Evolutionary conservation across 2,113 vertebrate genomes (phyloP).

Genomic region (Arizona elegans): DNA sequence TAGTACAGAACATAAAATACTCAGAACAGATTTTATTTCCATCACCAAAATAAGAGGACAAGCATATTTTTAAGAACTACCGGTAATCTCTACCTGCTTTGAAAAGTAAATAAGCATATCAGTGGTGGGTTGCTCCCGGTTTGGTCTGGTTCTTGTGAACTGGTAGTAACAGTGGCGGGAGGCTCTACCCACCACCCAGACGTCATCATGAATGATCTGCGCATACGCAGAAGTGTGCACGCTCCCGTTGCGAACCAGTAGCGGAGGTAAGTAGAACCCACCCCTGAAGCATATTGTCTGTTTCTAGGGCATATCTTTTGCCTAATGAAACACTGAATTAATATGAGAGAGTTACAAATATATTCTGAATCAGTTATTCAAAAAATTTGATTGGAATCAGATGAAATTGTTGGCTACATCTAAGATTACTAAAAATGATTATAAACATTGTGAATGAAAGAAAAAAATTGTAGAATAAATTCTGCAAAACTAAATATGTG

Average conservation of each 20-base stretch:
- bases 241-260: no score
- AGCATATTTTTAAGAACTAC: neutral
- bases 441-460: neutral
- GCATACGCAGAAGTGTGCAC: no score
- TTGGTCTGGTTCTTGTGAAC: no score
- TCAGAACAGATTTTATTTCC: neutral
- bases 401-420: neutral
- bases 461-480: neutral
- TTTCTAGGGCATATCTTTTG: no score
- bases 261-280: no score
- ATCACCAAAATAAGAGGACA: neutral
- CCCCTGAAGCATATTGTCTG: neutral
- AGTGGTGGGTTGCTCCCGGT: no score
- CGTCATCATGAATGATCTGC: no score
- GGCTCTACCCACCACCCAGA: no score
- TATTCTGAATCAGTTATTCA: neutral
- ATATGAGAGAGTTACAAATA: neutral
- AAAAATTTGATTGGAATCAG: neutral
- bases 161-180: no score
- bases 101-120: neutral
- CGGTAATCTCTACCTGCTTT: neutral
- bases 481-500: neutral
- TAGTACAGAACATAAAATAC: neutral
- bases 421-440: neutral
- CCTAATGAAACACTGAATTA: neutral